A percentile compares a stretch with the other conserved stretches of the same genome.
Evolutionary conservation across 2,888 invertebrate genomes (phyloP).

Genomic region (Craniophora ligustri): DNA sequence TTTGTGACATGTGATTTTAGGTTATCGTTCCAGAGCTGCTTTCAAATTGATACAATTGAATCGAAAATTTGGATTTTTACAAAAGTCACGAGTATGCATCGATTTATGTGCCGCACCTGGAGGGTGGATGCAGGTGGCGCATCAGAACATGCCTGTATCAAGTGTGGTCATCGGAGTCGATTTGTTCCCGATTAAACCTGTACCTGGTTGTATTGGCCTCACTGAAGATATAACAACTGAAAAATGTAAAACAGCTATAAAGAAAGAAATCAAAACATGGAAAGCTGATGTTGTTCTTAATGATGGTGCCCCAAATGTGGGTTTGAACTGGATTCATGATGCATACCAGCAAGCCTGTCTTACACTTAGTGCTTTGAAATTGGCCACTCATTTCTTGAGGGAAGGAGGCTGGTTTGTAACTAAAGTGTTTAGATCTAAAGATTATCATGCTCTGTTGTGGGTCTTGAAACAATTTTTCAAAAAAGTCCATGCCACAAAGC

Average conservation of each 20-base stretch:
- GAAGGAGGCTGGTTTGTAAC: conserved; percentile 99
- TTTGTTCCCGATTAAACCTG: conserved; percentile 95
- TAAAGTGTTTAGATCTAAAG: conserved; percentile 99
- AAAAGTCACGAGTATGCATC: conserved; percentile 98
- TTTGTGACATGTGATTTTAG: conserved; percentile 81
- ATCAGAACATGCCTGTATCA: conserved; percentile 98
- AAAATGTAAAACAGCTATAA: conserved; percentile 94
- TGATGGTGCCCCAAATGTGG: conserved; percentile 99
- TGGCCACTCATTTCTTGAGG: conserved; percentile 96
- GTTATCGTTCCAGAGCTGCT: conserved; percentile 99
- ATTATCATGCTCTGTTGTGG: conserved; percentile 98
- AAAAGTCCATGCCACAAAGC: conserved; percentile 99
- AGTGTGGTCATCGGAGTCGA: conserved; percentile 98
- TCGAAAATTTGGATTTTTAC: conserved; percentile 98
- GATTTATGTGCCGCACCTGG: conserved; percentile 99
- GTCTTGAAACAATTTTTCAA: conserved; percentile 98
- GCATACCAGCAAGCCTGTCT: conserved; percentile 98
- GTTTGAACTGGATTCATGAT: conserved; percentile 98
- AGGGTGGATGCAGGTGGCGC: conserved; percentile 99
- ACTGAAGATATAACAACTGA: conserved; percentile 99
- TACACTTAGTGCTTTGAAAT: conserved; percentile 96
- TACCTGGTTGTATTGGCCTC: conserved; percentile 96
- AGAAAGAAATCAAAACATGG: conserved; percentile 97
- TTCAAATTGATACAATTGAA: conserved; percentile 99
- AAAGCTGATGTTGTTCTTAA: conserved; percentile 98